Base-by-base conservation (phyloP, 1,140 invertebrate genomes). In the Leptinotarsa defecta region DNA sequence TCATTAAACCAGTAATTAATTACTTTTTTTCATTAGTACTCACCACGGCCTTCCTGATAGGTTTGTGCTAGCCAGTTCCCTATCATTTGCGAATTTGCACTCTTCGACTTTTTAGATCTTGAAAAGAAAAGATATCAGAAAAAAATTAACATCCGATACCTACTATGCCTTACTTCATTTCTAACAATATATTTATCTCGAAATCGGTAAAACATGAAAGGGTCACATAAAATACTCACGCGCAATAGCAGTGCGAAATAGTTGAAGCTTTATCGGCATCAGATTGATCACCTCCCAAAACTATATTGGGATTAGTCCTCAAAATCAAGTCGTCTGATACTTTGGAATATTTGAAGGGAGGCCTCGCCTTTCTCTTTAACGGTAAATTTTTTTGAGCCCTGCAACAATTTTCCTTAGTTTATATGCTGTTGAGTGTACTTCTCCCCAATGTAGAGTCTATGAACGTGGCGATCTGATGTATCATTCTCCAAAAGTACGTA, bases 261-360 rank as follows among this genome's bases (percentile, higher is more conserved):
- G 13, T 52, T 57, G 52, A n/a, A 19, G 52, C 52, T n/a, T 65
- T 57, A n/a, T 49, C 43, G 15, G 74, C 17, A 68, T 24, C 68
- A 57, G 69, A 13, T 15, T 65, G 13, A 27, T 76, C 61, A 4
- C 74, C 69, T 73, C 80, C 79, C 15, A 71, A 24, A 17, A 77
- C 74, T 15, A 77, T 68, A 27, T 77, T 71, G 4, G 78, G 75
- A 63, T 77, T 77, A 48, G 43, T 70, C 73, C 82, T 74, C 13
- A 76, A 73, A 49, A 83, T 79, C 34, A 83, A 74, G 75, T 80
- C 74, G 64, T 84, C 83, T 24, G 81, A 79, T 15, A 78, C 77
- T 74, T 77, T 83, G 24, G 75, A 64, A 73, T 79, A 83, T n/a
- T 73, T 74, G 74, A 84, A 84, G n/a, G 78, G 78, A 6, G 81